Evolutionary conservation across 1,140 invertebrate species (phyloP), one percentile per base, ranked within the genome.

Genomic region (Hermatobates lingyangjiaoensis): DNA sequence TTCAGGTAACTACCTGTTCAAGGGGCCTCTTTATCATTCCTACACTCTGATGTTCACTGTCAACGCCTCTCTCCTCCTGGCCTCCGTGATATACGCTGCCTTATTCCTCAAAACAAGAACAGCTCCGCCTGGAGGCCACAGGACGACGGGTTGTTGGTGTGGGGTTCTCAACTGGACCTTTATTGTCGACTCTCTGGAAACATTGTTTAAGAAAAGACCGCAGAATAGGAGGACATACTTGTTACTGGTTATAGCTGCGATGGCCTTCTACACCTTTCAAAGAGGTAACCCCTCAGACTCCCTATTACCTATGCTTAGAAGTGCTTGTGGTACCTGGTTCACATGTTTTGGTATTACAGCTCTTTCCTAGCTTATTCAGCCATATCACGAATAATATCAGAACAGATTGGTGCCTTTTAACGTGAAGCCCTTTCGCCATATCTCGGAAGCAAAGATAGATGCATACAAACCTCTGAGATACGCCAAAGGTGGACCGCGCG

Each of bases 251-350:
- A 66, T 85, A 2, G 54, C 79, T 7, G 71, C 75, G 3, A 83
- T 84, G 80, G 72, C 71, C 1, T 66, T 83, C 12, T 86, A 85
- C 58, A 80, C 80, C 39, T 84, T 85, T 55, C 82, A 85, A 65
- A 71, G 82, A 61, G 71, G 71, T 73, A n/a, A n/a, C n/a, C n/a
- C n/a, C n/a, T n/a, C n/a, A n/a, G n/a, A n/a, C n/a, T n/a, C n/a
- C n/a, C n/a, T n/a, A n/a, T n/a, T n/a, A n/a, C n/a, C n/a, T n/a
- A n/a, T n/a, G n/a, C n/a, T n/a, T n/a, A n/a, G n/a, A n/a, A n/a
- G n/a, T n/a, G n/a, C n/a, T n/a, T n/a, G n/a, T n/a, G n/a, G n/a
- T n/a, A n/a, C n/a, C n/a, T n/a, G n/a, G n/a, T n/a, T n/a, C n/a
- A n/a, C n/a, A n/a, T n/a, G n/a, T n/a, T n/a, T n/a, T n/a, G n/a